Percentiles rank a stretch among this genome's conserved stretches.
phyloP scores from a whole-genome alignment of 2,888 invertebrate genomes.

The Troglohyphantes excavatus region DNA sequence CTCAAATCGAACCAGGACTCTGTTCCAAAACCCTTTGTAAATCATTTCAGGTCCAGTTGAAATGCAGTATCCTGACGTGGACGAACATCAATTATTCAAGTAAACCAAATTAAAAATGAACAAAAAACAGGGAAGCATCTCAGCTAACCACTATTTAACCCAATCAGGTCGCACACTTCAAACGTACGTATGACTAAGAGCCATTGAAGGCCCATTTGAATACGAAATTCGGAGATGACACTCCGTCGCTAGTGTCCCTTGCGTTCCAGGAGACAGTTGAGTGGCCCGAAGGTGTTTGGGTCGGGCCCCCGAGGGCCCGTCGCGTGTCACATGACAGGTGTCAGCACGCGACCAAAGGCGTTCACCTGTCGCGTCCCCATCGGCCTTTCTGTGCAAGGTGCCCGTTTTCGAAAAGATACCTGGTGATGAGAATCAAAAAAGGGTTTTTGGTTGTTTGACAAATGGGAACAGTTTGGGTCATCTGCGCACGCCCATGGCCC shows the following conservation, averaged over 20 bases:
- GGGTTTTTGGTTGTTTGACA: constrained; percentile 20
- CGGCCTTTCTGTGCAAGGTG: constrained; percentile 4
- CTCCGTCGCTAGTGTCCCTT: not conserved
- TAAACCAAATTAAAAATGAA: constrained; percentile 9
- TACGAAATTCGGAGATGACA: constrained; percentile 12
- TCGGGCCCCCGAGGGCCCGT: constrained; percentile 1
- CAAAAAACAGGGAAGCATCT: not conserved
- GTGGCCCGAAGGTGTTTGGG: constrained; percentile 47
- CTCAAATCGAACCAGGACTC: too few relatives aligned
- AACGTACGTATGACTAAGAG: not conserved
- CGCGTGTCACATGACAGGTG: constrained; percentile 69
- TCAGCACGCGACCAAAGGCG: constrained; percentile 54
- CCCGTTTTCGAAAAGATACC: constrained; percentile 21
- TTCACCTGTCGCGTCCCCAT: constrained; percentile 40
- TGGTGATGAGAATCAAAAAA: not conserved
- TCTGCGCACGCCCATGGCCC: constrained; percentile 26
- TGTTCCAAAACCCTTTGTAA: too few relatives aligned
- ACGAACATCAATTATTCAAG: not conserved
- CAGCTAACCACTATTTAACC: constrained; percentile 26
- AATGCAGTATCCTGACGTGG: not conserved
- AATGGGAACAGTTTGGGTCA: constrained; percentile 44
- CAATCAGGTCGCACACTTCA: not conserved
- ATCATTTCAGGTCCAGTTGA: not conserved
- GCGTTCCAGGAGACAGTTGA: constrained; percentile 11
- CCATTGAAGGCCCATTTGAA: not conserved